These are phyloP conservation scores for Smittia sp. DNA, from an alignment of 2,888 invertebrate species.

Conservation along the genomic window DNA sequence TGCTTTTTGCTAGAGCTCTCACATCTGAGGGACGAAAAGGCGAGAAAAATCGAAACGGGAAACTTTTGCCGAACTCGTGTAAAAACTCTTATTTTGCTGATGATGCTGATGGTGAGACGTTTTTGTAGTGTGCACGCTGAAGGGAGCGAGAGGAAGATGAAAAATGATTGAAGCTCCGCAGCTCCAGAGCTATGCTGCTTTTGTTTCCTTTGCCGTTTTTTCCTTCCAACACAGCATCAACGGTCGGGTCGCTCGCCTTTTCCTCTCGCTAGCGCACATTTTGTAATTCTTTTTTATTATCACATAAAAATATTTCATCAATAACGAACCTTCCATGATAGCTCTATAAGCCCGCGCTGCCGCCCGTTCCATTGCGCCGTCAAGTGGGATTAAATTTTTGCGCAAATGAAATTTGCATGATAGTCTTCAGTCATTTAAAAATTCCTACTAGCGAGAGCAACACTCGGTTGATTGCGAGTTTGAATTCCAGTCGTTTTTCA, in stretches of 20 bases:
- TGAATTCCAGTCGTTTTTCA: constrained; percentile 2
- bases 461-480: background rate
- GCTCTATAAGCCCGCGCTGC: background rate
- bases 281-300: constrained; percentile 37
- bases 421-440: background rate
- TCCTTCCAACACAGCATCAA: background rate
- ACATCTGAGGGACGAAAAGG: background rate
- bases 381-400: constrained; percentile 16
- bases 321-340: constrained; percentile 23
- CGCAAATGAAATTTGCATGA: constrained; percentile 21
- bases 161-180: constrained; percentile 36
- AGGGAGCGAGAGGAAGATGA: constrained; percentile 30
- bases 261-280: background rate
- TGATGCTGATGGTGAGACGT: constrained; percentile 9
- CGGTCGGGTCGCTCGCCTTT: background rate
- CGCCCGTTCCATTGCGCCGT: background rate
- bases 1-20: constrained; percentile 33
- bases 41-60: background rate
- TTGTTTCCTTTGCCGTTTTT: constrained; percentile 5
- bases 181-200: constrained; percentile 16
- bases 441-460: background rate
- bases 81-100: constrained; percentile 30
- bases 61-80: constrained; percentile 27
- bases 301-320: constrained; percentile 40
- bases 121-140: background rate